These are phyloP conservation scores for Heterohyrax brucei DNA, from an alignment of 2,797 vertebrate species.

Conservation along the genomic window DNA sequence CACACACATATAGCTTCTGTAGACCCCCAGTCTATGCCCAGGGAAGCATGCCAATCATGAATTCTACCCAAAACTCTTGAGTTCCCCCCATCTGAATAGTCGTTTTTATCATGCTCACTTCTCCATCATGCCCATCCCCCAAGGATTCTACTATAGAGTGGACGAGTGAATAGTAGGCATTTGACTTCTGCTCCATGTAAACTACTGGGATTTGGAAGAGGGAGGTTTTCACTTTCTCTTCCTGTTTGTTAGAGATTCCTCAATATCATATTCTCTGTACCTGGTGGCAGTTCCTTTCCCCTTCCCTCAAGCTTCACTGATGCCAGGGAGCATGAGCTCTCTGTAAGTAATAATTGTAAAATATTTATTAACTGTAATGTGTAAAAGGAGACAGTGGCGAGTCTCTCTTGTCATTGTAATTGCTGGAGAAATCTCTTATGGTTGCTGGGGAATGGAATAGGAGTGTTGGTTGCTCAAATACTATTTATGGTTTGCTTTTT, in stretches of 20 bases:
- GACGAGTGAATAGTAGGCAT: not conserved
- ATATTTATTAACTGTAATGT: not conserved
- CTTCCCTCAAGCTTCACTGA: not conserved
- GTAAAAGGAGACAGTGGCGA: not conserved
- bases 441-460: not conserved
- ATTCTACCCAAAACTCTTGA: fast-evolving
- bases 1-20: not conserved
- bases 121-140: not conserved
- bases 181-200: not conserved
- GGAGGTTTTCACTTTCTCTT: constrained; percentile 31
- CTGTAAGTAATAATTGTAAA: not conserved
- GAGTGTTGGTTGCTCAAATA: not conserved
- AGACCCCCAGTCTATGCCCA: not conserved
- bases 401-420: not conserved
- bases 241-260: not conserved
- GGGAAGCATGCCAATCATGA: not conserved
- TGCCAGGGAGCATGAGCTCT: not conserved
- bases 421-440: not conserved
- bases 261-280: not conserved
- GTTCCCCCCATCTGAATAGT: not conserved
- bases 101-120: not conserved
- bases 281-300: not conserved
- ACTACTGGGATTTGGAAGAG: not conserved
- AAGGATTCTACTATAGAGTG: not conserved
- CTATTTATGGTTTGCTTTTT: constrained; percentile 24